A percentile compares a stretch with the other conserved stretches of the same genome.
phyloP scores from a whole-genome alignment of 2,797 vertebrate species.

The Loriculus beryllinus region DNA sequence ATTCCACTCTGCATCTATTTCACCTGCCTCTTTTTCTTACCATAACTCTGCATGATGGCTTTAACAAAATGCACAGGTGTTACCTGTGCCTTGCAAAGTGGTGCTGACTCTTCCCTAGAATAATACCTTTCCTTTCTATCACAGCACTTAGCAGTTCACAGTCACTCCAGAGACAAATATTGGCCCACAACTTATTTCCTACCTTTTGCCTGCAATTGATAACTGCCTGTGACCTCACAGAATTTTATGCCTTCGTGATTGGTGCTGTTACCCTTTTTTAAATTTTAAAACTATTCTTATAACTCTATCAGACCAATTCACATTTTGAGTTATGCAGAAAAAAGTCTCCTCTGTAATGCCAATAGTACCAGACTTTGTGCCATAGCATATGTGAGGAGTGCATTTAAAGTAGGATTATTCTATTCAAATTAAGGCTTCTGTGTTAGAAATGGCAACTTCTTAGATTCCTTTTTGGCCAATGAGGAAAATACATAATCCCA shows the following conservation, averaged over 20 bases:
- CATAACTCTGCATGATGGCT: fast-evolving
- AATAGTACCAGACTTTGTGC: not conserved
- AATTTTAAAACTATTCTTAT: not conserved
- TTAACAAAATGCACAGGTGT: not conserved
- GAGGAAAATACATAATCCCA: not conserved
- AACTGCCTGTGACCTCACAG: not conserved
- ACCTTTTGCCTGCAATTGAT: not conserved
- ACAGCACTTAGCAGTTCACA: not conserved
- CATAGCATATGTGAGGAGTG: not conserved
- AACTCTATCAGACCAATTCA: not conserved
- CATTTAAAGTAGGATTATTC: not conserved
- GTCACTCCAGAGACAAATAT: not conserved
- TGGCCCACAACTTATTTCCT: not conserved
- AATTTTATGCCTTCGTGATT: not conserved
- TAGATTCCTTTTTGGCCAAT: not conserved
- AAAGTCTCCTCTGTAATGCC: not conserved
- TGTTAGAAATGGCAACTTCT: not conserved
- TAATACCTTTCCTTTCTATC: not conserved
- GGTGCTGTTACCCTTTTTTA: not conserved
- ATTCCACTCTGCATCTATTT: not conserved
- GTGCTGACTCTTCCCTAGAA: not conserved
- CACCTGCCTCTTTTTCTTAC: not conserved
- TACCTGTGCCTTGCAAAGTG: not conserved
- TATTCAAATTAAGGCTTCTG: not conserved
- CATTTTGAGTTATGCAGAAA: not conserved